A percentile compares a stretch with the other conserved stretches of the same genome.
Evolutionary conservation across 2,797 vertebrate genomes (phyloP).

Genomic region (Acrossocheilus fasciatus): DNA sequence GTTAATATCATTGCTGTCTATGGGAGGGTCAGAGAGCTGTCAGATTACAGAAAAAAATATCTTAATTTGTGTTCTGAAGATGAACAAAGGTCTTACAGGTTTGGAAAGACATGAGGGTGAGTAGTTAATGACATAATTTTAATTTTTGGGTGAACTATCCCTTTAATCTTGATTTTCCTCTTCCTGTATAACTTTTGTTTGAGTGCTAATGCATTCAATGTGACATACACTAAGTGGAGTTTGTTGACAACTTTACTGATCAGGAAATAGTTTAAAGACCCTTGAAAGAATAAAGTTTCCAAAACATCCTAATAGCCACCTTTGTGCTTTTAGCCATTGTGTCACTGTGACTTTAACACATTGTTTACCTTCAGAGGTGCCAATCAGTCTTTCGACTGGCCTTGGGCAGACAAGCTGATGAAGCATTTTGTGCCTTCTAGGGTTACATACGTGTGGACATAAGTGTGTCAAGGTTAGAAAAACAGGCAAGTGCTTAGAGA

Average conservation of each 20-base stretch:
- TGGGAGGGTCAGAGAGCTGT: too few species aligned
- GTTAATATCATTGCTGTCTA: too few species aligned
- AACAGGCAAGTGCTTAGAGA: conserved; percentile 37
- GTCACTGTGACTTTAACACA: conserved; percentile 4
- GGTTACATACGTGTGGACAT: conserved; percentile 44
- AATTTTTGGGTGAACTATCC: too few species aligned
- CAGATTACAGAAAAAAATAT: too few species aligned
- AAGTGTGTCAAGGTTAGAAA: conserved; percentile 44
- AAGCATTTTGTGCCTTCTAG: conserved; percentile 26
- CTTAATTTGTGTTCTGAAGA: too few species aligned
- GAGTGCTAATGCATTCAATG: not conserved
- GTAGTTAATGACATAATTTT: too few species aligned
- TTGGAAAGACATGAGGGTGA: too few species aligned
- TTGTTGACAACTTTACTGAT: conserved; percentile 22
- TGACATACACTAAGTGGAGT: conserved; percentile 1
- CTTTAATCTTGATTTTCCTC: conserved; percentile 7
- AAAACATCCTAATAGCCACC: conserved; percentile 3
- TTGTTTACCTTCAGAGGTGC: not conserved
- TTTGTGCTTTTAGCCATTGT: conserved; percentile 7
- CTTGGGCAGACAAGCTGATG: conserved; percentile 33
- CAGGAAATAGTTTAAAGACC: conserved; percentile 19
- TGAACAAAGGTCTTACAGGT: too few species aligned
- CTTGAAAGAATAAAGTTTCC: conserved; percentile 8
- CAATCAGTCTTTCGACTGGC: not conserved
- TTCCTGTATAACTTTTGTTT: not conserved